Evolutionary conservation across 2,113 vertebrate species (phyloP).

Genomic region (Gasterosteus nipponicus): DNA sequence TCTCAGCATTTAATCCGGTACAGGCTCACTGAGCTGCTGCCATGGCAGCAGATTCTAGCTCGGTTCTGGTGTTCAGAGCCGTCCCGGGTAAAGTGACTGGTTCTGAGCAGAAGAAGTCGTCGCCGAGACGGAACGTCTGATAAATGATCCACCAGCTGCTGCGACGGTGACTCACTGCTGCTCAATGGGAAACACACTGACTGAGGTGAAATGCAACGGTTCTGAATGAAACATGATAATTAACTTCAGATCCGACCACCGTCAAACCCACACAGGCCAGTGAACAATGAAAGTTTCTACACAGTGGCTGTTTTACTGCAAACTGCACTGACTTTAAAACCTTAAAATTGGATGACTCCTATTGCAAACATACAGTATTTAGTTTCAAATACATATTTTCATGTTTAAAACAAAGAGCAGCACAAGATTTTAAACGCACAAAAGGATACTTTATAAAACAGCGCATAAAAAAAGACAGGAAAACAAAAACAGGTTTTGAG

Average conservation of each 20-base stretch:
- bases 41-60: background rate
- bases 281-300: constrained; percentile 5
- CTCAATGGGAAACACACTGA: constrained; percentile 19
- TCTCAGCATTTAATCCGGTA: background rate
- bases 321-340: background rate
- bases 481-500: background rate
- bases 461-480: background rate
- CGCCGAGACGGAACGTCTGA: background rate
- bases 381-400: background rate
- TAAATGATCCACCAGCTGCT: constrained; percentile 41
- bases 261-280: constrained; percentile 20
- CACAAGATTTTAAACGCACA: background rate
- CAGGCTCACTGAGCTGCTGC: background rate
- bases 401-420: background rate
- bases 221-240: constrained; percentile 33
- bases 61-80: background rate
- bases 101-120: background rate
- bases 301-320: background rate
- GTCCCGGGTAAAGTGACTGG: constrained; percentile 5
- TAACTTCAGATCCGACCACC: constrained; percentile 17
- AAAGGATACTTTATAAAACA: no score
- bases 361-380: background rate
- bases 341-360: background rate
- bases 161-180: constrained; percentile 21
- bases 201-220: constrained; percentile 1